phyloP scores from a whole-genome alignment of 2,888 invertebrate species.

The Apantesis nais region DNA sequence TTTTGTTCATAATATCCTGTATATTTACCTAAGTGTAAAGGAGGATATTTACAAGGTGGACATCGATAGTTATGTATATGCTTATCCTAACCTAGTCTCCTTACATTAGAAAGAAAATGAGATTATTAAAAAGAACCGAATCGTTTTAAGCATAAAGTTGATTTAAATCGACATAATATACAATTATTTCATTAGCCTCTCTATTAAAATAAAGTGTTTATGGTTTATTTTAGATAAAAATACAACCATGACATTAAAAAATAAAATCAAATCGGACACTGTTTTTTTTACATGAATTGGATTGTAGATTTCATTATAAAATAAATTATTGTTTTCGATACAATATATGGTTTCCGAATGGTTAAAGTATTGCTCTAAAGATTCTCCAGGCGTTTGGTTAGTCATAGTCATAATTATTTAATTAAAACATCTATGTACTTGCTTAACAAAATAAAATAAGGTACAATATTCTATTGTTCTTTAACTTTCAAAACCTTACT shows the following conservation, averaged over 20 bases:
- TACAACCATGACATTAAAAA: neutral
- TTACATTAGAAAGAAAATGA: slow-evolving; percentile 47
- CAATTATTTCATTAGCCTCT: slow-evolving; percentile 43
- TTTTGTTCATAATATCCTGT: slow-evolving; percentile 75
- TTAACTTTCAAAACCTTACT: neutral
- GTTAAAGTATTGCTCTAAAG: neutral
- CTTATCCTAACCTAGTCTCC: slow-evolving; percentile 67
- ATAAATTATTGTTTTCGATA: neutral
- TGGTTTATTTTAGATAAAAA: slow-evolving; percentile 1
- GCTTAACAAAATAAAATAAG: neutral
- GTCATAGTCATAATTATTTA: neutral
- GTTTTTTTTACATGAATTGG: neutral
- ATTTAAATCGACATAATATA: slow-evolving; percentile 22
- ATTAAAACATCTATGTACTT: slow-evolving; percentile 1
- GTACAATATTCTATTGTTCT: neutral
- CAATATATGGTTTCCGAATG: neutral
- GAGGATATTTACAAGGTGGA: slow-evolving; percentile 85
- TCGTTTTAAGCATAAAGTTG: slow-evolving; percentile 26
- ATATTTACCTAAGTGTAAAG: slow-evolving; percentile 85
- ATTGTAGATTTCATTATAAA: too few relatives aligned
- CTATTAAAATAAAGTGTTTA: slow-evolving; percentile 23
- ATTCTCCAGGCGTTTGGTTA: neutral
- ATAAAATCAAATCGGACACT: neutral
- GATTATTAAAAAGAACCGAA: slow-evolving; percentile 37
- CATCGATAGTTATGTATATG: slow-evolving; percentile 70